Percentiles rank a stretch among this genome's conserved stretches.
Evolutionary conservation across 2,797 vertebrate genomes (phyloP).

Genomic region (Sebastes kiyomatsui): DNA sequence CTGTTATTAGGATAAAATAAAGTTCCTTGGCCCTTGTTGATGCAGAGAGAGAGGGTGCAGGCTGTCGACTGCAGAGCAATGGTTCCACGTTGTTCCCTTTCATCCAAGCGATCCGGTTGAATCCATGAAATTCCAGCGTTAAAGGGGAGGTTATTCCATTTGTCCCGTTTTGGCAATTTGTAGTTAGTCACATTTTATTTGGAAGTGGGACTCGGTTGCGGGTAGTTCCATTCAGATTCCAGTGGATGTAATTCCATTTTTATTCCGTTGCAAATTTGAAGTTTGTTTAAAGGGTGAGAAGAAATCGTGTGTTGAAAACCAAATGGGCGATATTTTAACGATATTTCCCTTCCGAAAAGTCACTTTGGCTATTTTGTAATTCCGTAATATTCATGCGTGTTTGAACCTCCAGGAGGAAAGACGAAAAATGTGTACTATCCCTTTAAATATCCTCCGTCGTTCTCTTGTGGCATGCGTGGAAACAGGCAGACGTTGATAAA

Average conservation of each 20-base stretch:
- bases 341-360: constrained; percentile 17
- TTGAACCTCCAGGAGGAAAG: constrained; percentile 1
- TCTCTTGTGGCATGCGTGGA: background rate
- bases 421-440: background rate
- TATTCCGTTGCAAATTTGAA: background rate
- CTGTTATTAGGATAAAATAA: constrained; percentile 74
- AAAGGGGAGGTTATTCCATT: constrained; percentile 37
- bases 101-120: constrained; percentile 18
- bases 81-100: constrained; percentile 28
- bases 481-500: constrained; percentile 37
- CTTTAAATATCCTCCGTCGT: background rate
- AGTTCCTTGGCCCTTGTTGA: constrained; percentile 78
- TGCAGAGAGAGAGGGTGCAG: constrained; percentile 70
- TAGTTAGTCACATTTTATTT: background rate
- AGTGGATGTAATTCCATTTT: constrained; percentile 7
- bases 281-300: constrained; percentile 40
- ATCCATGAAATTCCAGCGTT: constrained; percentile 32
- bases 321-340: background rate
- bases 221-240: background rate
- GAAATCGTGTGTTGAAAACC: background rate
- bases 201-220: background rate
- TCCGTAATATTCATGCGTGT: constrained; percentile 8
- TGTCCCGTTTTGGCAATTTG: background rate
- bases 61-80: constrained; percentile 21
- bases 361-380: constrained; percentile 42